These are phyloP conservation scores for Epizoanthus scotinus DNA, from an alignment of 92 coral and sea anemone genomes.

Conservation along the genomic window DNA sequence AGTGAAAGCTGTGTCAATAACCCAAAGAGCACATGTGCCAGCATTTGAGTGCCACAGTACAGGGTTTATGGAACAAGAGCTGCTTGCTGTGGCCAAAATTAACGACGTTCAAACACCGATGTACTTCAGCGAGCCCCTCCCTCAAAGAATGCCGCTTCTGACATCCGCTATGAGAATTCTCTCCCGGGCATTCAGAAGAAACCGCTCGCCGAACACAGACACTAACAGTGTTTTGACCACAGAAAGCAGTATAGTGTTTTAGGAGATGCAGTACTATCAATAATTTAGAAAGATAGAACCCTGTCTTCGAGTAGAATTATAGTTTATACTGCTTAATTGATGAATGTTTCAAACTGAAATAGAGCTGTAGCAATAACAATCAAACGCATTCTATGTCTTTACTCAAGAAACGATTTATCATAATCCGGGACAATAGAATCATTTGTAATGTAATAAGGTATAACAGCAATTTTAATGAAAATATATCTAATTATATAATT, in stretches of 20 bases:
- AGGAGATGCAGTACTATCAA: background rate
- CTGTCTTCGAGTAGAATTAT: too few relatives aligned
- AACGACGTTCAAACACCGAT: background rate
- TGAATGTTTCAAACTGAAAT: too few relatives aligned
- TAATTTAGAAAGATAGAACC: too few relatives aligned
- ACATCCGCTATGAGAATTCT: background rate
- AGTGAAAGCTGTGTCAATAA: background rate
- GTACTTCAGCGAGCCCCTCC: background rate
- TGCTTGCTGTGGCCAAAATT: background rate
- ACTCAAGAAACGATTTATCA: too few relatives aligned
- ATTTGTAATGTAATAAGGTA: too few relatives aligned
- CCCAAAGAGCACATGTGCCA: background rate
- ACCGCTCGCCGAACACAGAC: background rate
- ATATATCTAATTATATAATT: too few relatives aligned
- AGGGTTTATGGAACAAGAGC: background rate
- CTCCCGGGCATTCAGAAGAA: background rate
- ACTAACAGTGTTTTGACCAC: constrained; percentile 6
- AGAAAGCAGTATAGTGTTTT: constrained; percentile 4
- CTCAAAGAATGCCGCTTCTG: background rate
- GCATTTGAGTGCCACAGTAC: background rate
- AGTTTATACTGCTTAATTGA: too few relatives aligned
- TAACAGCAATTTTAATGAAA: too few relatives aligned
- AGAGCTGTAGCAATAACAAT: too few relatives aligned
- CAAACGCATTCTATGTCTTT: too few relatives aligned
- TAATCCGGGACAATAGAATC: too few relatives aligned